Evolutionary conservation across 2,797 vertebrate species (phyloP), one percentile per base, ranked within the genome.

Genomic region (Gallirallus australis): DNA sequence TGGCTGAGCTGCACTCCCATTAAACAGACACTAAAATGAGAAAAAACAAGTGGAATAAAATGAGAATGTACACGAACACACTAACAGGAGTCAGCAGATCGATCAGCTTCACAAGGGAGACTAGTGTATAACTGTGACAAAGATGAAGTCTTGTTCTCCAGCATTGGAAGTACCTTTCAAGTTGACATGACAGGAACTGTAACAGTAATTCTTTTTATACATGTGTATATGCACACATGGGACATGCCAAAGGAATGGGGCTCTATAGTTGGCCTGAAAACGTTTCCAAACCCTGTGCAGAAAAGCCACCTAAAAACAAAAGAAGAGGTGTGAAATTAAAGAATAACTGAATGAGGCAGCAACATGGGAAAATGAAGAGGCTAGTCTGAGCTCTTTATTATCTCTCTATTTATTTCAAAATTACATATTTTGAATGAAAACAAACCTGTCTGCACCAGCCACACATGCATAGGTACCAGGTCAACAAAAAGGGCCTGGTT

Each of bases 91-190:
- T 47, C 91, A 86, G 89, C 79, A 82, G 54, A 86, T 30, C 73
- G 63, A 94, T 79, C 75, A 71, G 50, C 54, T 86, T 94, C 66
- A 70, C 63, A 72, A 87, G 59, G 72, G 66, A 79, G n/a, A 90
- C 73, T 48, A 59, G 14, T 1, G 20, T 31, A 66, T 61, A 79
- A 40, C 33, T 61, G 54, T 56, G 35, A 88, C 59, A 90, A 86
- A 86, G 61, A 83, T 27, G 20, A 68, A 2, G 1, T 17, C 33
- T 66, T 78, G 35, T 72, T 83, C 76, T 88, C 59, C 42, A 89
- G 72, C 72, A 85, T 76, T 90, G 39, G 90, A 93, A 93, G 88
- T 61, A 76, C 15, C 53, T 96, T 90, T 89, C 37, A 69, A 91
- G 59, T 82, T 37, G n/a, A 76, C 35, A 90, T 24, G 59, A 72